Conservation (phyloP, 2,888 invertebrate species). For the Sialis lutaria region DNA sequence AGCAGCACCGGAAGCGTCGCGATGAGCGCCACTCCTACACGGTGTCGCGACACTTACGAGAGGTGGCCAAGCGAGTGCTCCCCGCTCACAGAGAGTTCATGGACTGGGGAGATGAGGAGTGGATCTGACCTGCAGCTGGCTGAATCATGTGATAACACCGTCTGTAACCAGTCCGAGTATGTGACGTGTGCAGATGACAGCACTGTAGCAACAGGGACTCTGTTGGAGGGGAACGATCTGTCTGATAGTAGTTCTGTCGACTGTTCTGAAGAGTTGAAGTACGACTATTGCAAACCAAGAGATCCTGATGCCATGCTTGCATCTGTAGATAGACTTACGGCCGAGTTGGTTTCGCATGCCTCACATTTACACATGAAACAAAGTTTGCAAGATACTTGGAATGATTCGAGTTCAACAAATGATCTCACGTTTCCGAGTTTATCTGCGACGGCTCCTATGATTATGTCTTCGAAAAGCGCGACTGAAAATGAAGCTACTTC, state of each 20-base stretch:
- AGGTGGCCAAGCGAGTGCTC: constrained; percentile 24
- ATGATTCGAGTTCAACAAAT: constrained; percentile 61
- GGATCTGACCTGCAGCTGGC: constrained; percentile 24
- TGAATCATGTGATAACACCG: neutral
- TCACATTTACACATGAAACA: constrained; percentile 35
- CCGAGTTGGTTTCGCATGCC: constrained; percentile 44
- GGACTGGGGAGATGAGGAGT: constrained; percentile 24
- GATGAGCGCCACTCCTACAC: constrained; percentile 10
- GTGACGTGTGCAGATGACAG: constrained; percentile 17
- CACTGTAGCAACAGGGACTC: constrained; percentile 14
- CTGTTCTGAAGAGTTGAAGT: constrained; percentile 2
- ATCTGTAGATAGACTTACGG: constrained; percentile 44
- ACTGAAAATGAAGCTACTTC: constrained; percentile 19
- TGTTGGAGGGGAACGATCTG: constrained; percentile 7
- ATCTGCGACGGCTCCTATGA: constrained; percentile 55
- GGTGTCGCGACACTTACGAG: constrained; percentile 8
- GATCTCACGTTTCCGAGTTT: constrained; percentile 69
- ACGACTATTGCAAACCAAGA: constrained; percentile 27
- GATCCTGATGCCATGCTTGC: constrained; percentile 52
- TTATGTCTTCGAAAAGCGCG: constrained; percentile 49
- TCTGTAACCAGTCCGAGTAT: constrained; percentile 18
- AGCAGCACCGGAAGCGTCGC: constrained; percentile 8
- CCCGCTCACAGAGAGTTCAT: constrained; percentile 21
- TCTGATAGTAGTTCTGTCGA: constrained; percentile 12
- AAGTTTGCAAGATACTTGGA: constrained; percentile 52